These are phyloP conservation scores for Heliconius eleuchia DNA, from an alignment of 1,140 invertebrate genomes.

Conservation along the genomic window DNA sequence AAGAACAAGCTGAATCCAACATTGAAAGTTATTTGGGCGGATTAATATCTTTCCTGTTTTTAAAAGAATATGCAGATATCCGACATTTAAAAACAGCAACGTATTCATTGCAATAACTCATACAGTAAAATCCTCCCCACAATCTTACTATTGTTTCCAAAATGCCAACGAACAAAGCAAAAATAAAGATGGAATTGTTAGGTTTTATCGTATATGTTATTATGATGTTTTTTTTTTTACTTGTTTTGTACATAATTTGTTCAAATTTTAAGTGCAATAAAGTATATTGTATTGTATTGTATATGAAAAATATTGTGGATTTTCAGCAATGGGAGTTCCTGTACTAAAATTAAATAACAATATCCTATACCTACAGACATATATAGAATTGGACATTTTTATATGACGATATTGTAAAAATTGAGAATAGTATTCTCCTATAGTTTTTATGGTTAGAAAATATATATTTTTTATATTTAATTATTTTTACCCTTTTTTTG, in stretches of 20 bases:
- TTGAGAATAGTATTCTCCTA: too few relatives aligned
- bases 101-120: conserved; percentile 29
- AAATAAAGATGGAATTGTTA: conserved; percentile 16
- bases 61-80: neutral
- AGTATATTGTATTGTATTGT: too few relatives aligned
- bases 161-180: conserved; percentile 16
- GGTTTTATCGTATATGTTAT: conserved; percentile 11
- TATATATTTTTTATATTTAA: too few relatives aligned
- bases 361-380: neutral
- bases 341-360: neutral
- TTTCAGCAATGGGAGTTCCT: neutral
- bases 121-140: conserved; percentile 21
- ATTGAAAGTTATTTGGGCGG: neutral
- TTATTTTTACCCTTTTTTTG: too few relatives aligned
- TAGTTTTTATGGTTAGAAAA: neutral
- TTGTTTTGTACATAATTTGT: too few relatives aligned
- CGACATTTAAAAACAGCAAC: conserved; percentile 18
- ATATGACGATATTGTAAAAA: neutral
- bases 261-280: too few relatives aligned
- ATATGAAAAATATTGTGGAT: neutral
- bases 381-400: too few relatives aligned
- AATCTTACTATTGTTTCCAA: conserved; percentile 28
- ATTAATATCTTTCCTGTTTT: neutral
- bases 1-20: neutral
- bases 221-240: too few relatives aligned